phyloP scores from a whole-genome alignment of 2,113 vertebrate species.

The Esox niger region DNA sequence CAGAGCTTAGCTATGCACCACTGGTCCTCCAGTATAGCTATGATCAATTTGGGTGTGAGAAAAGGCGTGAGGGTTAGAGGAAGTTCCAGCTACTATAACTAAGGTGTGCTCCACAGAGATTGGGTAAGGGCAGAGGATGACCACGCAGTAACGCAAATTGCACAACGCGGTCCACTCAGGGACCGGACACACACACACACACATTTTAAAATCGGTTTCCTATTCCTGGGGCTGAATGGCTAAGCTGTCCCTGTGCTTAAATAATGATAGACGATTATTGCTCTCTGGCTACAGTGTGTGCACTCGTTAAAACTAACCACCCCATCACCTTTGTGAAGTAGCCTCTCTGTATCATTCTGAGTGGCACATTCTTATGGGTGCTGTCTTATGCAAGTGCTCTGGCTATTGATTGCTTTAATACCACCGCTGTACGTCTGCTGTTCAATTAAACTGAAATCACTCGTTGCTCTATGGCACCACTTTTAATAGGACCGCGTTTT shows the following conservation, averaged over 20 bases:
- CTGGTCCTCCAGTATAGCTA: neutral
- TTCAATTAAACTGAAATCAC: no score
- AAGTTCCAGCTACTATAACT: conserved; percentile 16
- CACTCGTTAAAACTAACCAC: conserved; percentile 11
- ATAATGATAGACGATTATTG: conserved; percentile 19
- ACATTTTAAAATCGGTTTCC: conserved; percentile 6
- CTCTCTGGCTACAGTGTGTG: conserved; percentile 2
- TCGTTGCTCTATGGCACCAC: no score
- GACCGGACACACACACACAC: conserved; percentile 11
- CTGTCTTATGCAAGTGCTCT: neutral
- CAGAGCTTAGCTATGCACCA: neutral
- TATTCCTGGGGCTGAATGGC: conserved; percentile 14
- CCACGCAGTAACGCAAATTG: conserved; percentile 8
- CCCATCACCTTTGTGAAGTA: conserved; percentile 12
- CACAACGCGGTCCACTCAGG: neutral
- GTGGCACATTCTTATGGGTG: conserved; percentile 4
- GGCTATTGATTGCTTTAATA: neutral
- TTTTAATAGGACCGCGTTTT: no score
- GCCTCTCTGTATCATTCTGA: conserved; percentile 12
- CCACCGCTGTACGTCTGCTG: neutral
- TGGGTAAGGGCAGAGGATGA: neutral
- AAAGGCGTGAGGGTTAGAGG: neutral
- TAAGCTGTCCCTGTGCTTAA: conserved; percentile 14
- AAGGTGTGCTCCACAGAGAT: conserved; percentile 7
- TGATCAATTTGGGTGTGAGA: neutral